Base-by-base conservation (phyloP, 2,888 invertebrate species). In the Mesoligia furuncula region DNA sequence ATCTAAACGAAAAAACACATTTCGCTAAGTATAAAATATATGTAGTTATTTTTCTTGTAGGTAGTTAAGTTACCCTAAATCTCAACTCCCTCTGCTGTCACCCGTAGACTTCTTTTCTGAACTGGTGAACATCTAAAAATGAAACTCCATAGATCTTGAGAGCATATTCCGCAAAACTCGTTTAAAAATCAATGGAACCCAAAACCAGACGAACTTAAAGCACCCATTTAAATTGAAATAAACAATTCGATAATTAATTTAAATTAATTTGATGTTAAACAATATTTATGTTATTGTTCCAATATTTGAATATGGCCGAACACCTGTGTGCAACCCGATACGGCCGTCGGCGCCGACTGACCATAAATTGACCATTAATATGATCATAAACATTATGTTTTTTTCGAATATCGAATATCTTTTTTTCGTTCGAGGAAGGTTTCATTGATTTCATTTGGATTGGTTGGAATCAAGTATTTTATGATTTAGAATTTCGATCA, bases 281-380 rank as follows among this genome's bases (percentile, higher is more conserved):
- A 85, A 79, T 78, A 87, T 85, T 80, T 86, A 86, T 87, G 67
- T 57, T 73, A 85, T 77, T 83, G 83, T 80, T 79, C 24, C 70
- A 84, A 85, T 81, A 84, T 88, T 86, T 75, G 74, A 82, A 90
- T 91, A 86, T 90, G 80, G 87, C 84, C 75, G 89, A 87, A 92
- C 93, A 94, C 93, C 93, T 94, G 93, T 90, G 81, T 71, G 94
- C 88, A 92, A 94, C 80, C 6, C 69, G 92, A 94, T 85, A 91
- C 89, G 73, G 54, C 42, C 66, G 83, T 79, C 85, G 77, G 80
- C 78, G 79, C 85, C 84, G 83, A 81, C 81, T 83, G 82, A 73
- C 76, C 79, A 81, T 85, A 87, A 87, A 87, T 83, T 73, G 75
- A 62, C 72, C 79, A 81, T 89, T 89, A 90, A 91, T 87, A 86